Percentiles rank a stretch among this genome's conserved stretches.
Conservation (phyloP, 2,113 vertebrate genomes). For the Sylvietta virens region DNA sequence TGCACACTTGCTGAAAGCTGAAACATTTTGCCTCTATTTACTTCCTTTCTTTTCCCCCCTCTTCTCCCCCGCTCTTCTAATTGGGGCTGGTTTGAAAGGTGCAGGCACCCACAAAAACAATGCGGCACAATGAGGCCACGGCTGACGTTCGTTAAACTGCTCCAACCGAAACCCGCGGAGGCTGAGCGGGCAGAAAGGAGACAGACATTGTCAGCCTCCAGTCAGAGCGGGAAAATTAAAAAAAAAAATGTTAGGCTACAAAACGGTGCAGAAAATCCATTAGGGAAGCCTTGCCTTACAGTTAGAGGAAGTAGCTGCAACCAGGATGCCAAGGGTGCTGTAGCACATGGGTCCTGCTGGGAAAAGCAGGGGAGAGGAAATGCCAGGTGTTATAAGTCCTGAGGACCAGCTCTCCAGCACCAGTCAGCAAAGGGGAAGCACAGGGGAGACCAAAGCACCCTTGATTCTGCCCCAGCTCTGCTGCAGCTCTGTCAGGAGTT, state of each 20-base stretch:
- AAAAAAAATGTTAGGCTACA: background rate
- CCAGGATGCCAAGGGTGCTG: background rate
- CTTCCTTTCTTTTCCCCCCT: slow-evolving; percentile 5
- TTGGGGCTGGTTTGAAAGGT: slow-evolving; percentile 32
- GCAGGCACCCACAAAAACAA: slow-evolving; percentile 29
- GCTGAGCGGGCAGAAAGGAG: background rate
- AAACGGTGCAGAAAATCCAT: background rate
- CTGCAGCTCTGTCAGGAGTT: background rate
- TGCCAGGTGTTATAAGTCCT: background rate
- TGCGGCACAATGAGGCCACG: slow-evolving; percentile 25
- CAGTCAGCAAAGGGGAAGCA: background rate
- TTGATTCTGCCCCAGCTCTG: accelerated
- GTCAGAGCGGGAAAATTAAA: background rate
- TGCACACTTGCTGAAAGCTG: slow-evolving; percentile 17
- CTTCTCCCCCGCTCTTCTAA: background rate
- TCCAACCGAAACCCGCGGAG: background rate
- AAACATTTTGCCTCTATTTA: slow-evolving; percentile 38
- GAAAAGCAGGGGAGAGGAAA: background rate
- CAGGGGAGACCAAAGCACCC: accelerated
- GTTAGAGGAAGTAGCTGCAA: background rate
- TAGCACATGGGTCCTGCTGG: background rate
- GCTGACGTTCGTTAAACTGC: slow-evolving; percentile 11
- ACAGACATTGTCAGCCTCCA: background rate
- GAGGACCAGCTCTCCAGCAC: background rate
- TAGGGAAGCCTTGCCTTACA: background rate